Conservation (phyloP, 2,113 vertebrate genomes). For the Dicerorhinus sumatrensis region DNA sequence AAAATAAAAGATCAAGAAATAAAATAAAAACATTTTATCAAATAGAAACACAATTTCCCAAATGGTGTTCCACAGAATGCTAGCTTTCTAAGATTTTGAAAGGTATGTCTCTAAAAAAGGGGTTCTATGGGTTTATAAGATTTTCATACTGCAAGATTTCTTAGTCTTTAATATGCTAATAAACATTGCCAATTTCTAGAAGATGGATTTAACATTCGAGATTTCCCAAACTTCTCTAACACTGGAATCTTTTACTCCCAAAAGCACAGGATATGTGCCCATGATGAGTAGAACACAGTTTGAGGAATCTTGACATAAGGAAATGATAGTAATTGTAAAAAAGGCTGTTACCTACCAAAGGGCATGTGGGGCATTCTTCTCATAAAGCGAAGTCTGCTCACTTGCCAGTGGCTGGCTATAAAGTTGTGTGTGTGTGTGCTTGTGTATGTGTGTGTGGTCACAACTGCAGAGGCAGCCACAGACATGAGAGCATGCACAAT, state of each 20-base stretch:
- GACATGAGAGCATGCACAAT: neutral
- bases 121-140: neutral
- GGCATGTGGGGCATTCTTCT: neutral
- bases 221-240: neutral
- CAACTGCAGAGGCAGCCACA: neutral
- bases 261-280: neutral
- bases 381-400: neutral
- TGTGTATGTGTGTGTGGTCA: neutral
- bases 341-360: neutral
- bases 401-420: neutral
- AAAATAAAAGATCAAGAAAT: neutral
- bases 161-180: neutral
- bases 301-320: conserved; percentile 3
- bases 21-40: neutral
- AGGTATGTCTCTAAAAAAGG: neutral
- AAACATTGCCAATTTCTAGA: neutral
- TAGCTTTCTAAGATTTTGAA: neutral
- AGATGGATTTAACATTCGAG: neutral
- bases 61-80: neutral
- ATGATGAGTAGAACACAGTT: neutral
- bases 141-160: neutral
- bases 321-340: neutral
- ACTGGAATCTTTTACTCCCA: neutral
- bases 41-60: neutral
- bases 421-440: neutral